Base-by-base conservation (phyloP, 2,888 invertebrate genomes). In the Muschampia plurimacula region DNA sequence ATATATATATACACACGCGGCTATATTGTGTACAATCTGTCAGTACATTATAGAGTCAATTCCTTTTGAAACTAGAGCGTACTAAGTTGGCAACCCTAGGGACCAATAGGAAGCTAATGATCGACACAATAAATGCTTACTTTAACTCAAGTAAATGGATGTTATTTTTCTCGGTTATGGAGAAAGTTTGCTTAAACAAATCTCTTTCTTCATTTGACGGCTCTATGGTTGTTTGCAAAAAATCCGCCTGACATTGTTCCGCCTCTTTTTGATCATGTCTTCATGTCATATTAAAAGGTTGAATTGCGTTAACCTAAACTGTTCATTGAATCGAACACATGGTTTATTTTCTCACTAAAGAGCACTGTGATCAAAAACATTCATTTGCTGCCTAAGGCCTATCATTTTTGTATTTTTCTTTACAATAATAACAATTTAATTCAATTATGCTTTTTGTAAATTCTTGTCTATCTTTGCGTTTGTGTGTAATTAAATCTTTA, bases 41-140 rank as follows among this genome's bases (percentile, higher is more conserved):
- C 41, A 41, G 46, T 12, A 13, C 13, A 46, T 12, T 13, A 13
- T 4, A 46, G 13, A 5, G 46, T 13, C 1, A 13, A 13, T 0
- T 46, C 46, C 12, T 46, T 10, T 41, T 10, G 8, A 41, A 41
- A 41, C 41, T 36, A 36, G 5, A 41, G 41, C 9, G 10, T 10
- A 41, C 41, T 41, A 41, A 15, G 22, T 22, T 22, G 59, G 32
- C 59, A 59, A 36, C 59, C 59, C 59, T 60, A 60, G 13, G 7
- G 7, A 60, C 59, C 13, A 88, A 90, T 88, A 87, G 86, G 84
- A 84, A 88, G 87, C 85, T 90, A 89, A 90, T 86, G 87, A 90
- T 86, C 83, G 80, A 79, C 81, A 88, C 86, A 87, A 86, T 77
- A 81, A 87, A 86, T 76, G 82, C 77, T 81, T 79, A 80, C 81